Evolutionary conservation across 1,140 invertebrate species (phyloP), one percentile per base, ranked within the genome.

Genomic region (Euwallacea fornicatus): DNA sequence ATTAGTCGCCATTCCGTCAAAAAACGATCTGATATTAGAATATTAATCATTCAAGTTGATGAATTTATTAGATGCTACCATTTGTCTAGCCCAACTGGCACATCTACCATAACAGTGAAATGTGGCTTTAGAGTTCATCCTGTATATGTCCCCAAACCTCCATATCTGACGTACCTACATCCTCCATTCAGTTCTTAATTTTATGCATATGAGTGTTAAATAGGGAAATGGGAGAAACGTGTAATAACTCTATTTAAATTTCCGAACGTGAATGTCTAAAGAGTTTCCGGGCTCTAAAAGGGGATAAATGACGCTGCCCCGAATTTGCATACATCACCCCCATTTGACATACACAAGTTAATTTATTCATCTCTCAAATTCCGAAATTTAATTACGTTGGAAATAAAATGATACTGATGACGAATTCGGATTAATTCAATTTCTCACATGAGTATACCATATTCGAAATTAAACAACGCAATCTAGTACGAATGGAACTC

Each of bases 201-300:
- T 9, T 70, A 70, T 70, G 60, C 60, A 70, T 70, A 64, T 70
- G 16, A 11, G 68, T 41, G 53, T 64, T 69, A 62, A 60, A 60
- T 70, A 70, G 46, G 68, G 44, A 70, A 70, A 70, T 70, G 68
- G 60, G 68, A 70, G 47, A 70, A 70, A 50, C 68, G 61, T 70
- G 68, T 70, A 70, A 70, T 64, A 70, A 60, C 43, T 64, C 59
- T 44, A 69, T 69, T 69, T 64, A 64, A 70, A 70, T 64, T 70
- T 70, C 58, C 68, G 50, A 43, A 43, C 42, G 46, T 33, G 21
- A 67, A 67, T 47, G 66, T 70, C 47, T 43, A 62, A 70, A 64
- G 60, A 70, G 68, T 62, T 58, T 58, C 53, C 61, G 42, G 13
- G 53, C 13, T 13, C 13, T 64, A 64, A 69, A 70, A 64, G 68